These are phyloP conservation scores for Dicrostonyx torquatus DNA, from an alignment of 2,797 vertebrate species.

Conservation along the genomic window DNA sequence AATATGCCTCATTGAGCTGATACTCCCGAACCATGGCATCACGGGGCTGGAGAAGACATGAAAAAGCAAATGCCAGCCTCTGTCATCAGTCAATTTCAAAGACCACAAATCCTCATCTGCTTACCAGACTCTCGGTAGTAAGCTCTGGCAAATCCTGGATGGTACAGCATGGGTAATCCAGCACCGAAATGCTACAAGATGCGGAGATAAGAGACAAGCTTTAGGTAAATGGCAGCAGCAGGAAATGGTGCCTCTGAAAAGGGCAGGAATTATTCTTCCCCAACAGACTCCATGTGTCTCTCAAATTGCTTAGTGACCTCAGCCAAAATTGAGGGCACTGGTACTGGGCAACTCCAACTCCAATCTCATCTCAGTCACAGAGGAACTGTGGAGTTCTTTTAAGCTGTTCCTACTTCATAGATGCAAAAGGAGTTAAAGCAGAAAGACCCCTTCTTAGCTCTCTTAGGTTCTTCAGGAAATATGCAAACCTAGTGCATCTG, in stretches of 20 bases:
- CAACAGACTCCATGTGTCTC: background rate
- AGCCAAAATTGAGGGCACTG: constrained; percentile 30
- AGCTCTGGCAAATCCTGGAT: constrained; percentile 96
- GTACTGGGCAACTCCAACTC: background rate
- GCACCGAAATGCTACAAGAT: constrained; percentile 90
- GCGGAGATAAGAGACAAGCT: constrained; percentile 37
- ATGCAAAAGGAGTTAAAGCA: background rate
- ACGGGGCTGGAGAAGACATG: background rate
- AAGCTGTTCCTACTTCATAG: background rate
- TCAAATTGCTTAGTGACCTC: constrained; percentile 43
- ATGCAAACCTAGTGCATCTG: background rate
- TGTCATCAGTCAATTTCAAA: constrained; percentile 30
- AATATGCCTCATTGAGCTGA: constrained; percentile 42
- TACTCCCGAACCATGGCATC: constrained; percentile 45
- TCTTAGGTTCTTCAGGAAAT: constrained; percentile 27
- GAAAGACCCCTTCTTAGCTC: constrained; percentile 2
- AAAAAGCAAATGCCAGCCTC: constrained; percentile 46
- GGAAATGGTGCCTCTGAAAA: constrained; percentile 39
- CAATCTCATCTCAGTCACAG: background rate
- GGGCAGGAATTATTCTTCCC: constrained; percentile 41
- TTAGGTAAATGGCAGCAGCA: constrained; percentile 26
- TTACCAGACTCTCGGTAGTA: constrained; percentile 96
- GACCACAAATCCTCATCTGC: constrained; percentile 63
- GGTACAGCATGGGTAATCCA: constrained; percentile 95
- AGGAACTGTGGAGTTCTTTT: background rate